A percentile compares a stretch with the other conserved stretches of the same genome.
Conservation (phyloP, 2,113 vertebrate species). For the Xiphorhynchus elegans region DNA sequence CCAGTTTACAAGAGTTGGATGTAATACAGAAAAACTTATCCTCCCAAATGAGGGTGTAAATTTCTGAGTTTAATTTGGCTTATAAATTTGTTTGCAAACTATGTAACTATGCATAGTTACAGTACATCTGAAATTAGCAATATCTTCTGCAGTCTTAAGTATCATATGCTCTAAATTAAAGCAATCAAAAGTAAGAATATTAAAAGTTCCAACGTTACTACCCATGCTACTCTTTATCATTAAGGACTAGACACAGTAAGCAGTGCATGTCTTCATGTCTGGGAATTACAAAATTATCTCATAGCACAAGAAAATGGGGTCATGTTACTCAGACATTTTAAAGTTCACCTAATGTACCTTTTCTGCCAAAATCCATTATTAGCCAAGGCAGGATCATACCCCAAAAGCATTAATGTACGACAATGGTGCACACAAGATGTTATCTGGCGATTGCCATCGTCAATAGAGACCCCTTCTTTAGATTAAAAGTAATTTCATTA, state of each 20-base stretch:
- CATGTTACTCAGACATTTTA: neutral
- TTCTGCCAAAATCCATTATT: neutral
- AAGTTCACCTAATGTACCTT: neutral
- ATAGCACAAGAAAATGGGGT: neutral
- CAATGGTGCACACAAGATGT: neutral
- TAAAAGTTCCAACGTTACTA: neutral
- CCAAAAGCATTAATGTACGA: neutral
- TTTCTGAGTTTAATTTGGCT: neutral
- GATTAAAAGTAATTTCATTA: neutral
- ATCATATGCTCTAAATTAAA: neutral
- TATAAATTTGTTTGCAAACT: neutral
- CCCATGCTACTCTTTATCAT: neutral
- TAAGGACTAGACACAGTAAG: neutral
- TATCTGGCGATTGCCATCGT: neutral
- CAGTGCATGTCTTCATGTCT: neutral
- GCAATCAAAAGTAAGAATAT: neutral
- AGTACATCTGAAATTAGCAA: neutral
- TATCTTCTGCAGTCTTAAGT: neutral
- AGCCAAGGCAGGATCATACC: neutral
- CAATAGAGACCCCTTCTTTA: neutral
- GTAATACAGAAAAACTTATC: neutral
- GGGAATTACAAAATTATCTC: neutral
- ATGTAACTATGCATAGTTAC: neutral
- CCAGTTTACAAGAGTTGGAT: neutral
- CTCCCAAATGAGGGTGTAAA: neutral